Conservation (phyloP, 2,888 invertebrate genomes). For the Tridacna crocea region DNA sequence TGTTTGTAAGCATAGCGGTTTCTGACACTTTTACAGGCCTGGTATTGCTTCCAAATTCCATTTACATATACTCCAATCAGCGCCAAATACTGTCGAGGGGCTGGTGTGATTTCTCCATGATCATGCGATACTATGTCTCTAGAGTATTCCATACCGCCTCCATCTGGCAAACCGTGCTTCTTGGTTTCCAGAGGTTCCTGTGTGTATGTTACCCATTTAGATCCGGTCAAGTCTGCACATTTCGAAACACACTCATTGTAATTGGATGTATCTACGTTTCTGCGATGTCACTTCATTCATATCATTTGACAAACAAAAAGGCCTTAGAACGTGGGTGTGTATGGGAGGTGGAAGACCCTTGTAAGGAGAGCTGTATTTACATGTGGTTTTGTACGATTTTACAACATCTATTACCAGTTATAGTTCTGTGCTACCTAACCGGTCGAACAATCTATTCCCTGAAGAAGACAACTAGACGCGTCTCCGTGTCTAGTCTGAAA, state of each 20-base stretch:
- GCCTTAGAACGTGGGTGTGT: conserved; percentile 20
- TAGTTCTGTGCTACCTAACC: conserved; percentile 40
- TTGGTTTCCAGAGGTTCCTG: conserved; percentile 63
- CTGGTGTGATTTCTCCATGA: conserved; percentile 46
- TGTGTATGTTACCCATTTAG: conserved; percentile 69
- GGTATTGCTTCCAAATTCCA: conserved; percentile 44
- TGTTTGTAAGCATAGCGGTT: conserved; percentile 53
- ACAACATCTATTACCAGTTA: conserved; percentile 45
- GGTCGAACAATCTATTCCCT: conserved; percentile 38
- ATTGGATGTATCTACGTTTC: conserved; percentile 53
- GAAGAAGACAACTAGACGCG: conserved; percentile 28
- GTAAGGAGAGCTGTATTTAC: conserved; percentile 50
- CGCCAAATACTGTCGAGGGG: neutral
- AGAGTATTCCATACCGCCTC: conserved; percentile 66
- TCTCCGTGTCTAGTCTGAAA: conserved; percentile 32
- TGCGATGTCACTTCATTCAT: conserved; percentile 56
- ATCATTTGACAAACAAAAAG: conserved; percentile 46
- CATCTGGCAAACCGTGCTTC: conserved; percentile 65
- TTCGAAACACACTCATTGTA: conserved; percentile 56
- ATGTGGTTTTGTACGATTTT: conserved; percentile 48
- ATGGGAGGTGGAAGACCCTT: conserved; percentile 47
- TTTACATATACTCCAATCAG: conserved; percentile 37
- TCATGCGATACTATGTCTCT: conserved; percentile 46
- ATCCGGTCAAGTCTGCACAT: conserved; percentile 59
- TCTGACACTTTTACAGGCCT: conserved; percentile 52